Base-by-base conservation (phyloP, 1,140 invertebrate genomes). In the Lasioglossum albipes region DNA sequence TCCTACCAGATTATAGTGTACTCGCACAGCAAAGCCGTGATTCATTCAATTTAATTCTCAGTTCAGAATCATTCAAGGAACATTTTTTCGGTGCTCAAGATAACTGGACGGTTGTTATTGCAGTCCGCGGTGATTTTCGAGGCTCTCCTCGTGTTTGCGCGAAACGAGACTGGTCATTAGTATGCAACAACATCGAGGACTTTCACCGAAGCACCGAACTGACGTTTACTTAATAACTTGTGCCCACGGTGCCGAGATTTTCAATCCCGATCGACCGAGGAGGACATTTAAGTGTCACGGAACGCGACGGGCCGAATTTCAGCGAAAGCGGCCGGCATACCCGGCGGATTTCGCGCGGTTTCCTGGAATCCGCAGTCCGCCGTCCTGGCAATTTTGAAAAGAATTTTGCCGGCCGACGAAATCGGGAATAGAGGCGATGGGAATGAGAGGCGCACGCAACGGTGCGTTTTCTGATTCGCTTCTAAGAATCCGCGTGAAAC, bases 271-370 rank as follows among this genome's bases (percentile, higher is more conserved):
- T 61, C 36, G n/a, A 20, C 7, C 0, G 27, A 41, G 54, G 36
- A 36, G 70, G 70, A 66, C 61, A 65, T 79, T 79, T 73, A 73
- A 54, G 45, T 22, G 70, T 73, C 61, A 18, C 16, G 57, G 27
- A 62, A 70, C 49, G 69, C 49, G 49, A 79, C 68, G 18, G 22
- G 31, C 36, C 45, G 22, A 73, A 79, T 73, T 73, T 79, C 77
- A 72, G 18, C 42, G 20, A 27, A 27, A 54, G 18, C 57, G 16
- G 10, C 27, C 72, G 13, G 27, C 22, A 10, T 49, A 36, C 27
- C 7, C 31, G 10, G 16, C 9, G 16, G 22, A 22, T 70, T 69
- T 77, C n/a, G 49, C 54, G 12, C 42, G 45, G 36, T 5, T 31
- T 20, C 65, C 13, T 54, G 45, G 45, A 67, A 76, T 68, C 6